Evolutionary conservation across 2,888 invertebrate genomes (phyloP), one percentile per base, ranked within the genome.

Genomic region (Hirtodrosophila confusa): DNA sequence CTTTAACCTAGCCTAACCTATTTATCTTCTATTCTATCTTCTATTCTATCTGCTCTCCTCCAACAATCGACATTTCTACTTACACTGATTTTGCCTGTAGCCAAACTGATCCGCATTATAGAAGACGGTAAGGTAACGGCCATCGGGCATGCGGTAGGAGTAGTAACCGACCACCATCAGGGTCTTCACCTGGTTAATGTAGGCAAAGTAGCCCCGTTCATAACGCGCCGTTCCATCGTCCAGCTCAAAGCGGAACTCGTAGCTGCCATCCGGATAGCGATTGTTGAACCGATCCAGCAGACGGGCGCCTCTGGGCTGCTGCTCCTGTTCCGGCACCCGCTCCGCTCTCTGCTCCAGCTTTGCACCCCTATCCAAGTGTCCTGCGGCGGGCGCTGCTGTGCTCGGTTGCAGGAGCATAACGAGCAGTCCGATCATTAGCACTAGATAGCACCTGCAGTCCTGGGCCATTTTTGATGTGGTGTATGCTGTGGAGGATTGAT

Each of bases 61-160:
- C 17, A 17, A 17, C 2, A 1, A 1, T 17, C 1, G 17, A 17
- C 17, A 1, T 17, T 17, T 39, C 23, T 58, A 82, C 90, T 90
- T 54, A 90, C 90, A 86, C 69, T 90, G 90, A 74, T 89, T 90
- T 58, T 90, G 91, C 0, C 90, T 75, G 31, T 89, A 91, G 37
- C 90, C 90, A 71, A 84, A 78, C 44, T 88, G 90, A 76, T 90
- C 90, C 29, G 91, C 90, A 68, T 90, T 91, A 36, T 91, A 90
- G 79, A 90, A 90, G 4, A 91, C 91, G 0, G 90, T 91, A 6
- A 90, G 58, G 36, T 83, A 91, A 1, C 89, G 79, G 0, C 76
- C 80, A 57, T 89, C 86, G 27, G 88, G 78, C 83, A 89, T 82
- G 6, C 89, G 87, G 53, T 90, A 90, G 3, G 90, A 86, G 39